phyloP scores from a whole-genome alignment of 1,140 invertebrate species.

The Aphelinus atriplicis region DNA sequence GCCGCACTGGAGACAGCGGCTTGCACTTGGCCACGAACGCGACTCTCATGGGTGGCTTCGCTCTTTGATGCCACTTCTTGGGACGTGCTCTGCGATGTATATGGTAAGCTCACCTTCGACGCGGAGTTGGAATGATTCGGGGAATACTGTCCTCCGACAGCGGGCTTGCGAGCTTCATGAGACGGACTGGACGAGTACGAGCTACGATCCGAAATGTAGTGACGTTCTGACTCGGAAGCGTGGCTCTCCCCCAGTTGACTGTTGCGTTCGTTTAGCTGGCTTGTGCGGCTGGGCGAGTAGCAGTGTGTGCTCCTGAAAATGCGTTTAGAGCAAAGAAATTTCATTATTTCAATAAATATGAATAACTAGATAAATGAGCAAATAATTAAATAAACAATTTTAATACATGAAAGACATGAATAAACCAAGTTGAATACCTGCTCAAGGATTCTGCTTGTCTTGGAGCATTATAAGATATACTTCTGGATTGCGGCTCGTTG shows the following conservation, averaged over 20 bases:
- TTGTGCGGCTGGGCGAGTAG: constrained; percentile 53
- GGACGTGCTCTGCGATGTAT: background rate
- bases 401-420: background rate
- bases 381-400: background rate
- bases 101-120: constrained; percentile 2
- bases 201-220: constrained; percentile 18
- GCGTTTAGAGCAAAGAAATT: background rate
- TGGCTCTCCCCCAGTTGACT: constrained; percentile 52
- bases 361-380: too few relatives aligned
- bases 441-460: constrained; percentile 44
- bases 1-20: constrained; percentile 9
- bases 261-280: constrained; percentile 50
- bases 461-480: constrained; percentile 49
- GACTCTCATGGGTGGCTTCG: constrained; percentile 32
- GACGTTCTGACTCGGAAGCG: constrained; percentile 33
- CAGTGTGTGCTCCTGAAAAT: constrained; percentile 49
- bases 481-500: constrained; percentile 51
- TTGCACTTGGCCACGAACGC: constrained; percentile 56
- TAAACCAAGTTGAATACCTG: constrained; percentile 16
- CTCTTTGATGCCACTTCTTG: constrained; percentile 40
- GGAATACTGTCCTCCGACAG: background rate
- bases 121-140: constrained; percentile 6
- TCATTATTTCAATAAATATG: too few relatives aligned
- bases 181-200: constrained; percentile 25
- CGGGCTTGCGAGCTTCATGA: constrained; percentile 19